Evolutionary conservation across 1,140 invertebrate species (phyloP), one percentile per base, ranked within the genome.

Genomic region (Drosophila miranda): DNA sequence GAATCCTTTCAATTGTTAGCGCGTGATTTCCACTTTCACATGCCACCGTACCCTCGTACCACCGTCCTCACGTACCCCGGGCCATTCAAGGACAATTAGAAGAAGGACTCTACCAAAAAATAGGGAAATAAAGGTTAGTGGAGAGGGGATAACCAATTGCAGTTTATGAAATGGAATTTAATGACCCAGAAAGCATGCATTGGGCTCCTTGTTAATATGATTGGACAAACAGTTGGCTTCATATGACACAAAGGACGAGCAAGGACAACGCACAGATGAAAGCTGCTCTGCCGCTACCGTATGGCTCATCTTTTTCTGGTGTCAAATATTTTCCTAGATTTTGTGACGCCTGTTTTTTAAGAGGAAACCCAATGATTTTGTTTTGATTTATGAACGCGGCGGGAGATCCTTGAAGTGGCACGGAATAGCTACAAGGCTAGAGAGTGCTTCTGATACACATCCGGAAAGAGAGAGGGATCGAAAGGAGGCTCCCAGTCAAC

Each of bases 1-100:
- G 82, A 87, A 87, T 87, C 82, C 82, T 82, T 86, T 87, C 70
- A 78, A 82, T 86, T 87, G 81, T 86, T 86, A 87, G 81, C 81
- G 74, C 78, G 82, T 87, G 82, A 87, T 87, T 87, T 87, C 34
- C 78, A 63, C 75, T 82, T 82, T 86, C 82, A 75, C 64, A 80
- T 69, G 63, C 60, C 66, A 60, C 48, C 49, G 41, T 30, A 13
- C 34, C 9, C 1, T 0, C 34, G 34, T 13, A 4, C 34, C n/a
- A n/a, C n/a, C n/a, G n/a, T n/a, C n/a, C n/a, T 11, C 30, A 11
- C 11, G 34, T 38, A 42, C 34, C 41, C 44, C 60, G 41, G 44
- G 19, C 48, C 48, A 63, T 66, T 66, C 34, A 62, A 73, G 70
- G 70, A 84, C 75, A 84, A 84, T 84, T 83, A 83, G 78, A 76